These are phyloP conservation scores for Hyposoter didymator DNA, from an alignment of 2,888 invertebrate genomes.

Conservation along the genomic window DNA sequence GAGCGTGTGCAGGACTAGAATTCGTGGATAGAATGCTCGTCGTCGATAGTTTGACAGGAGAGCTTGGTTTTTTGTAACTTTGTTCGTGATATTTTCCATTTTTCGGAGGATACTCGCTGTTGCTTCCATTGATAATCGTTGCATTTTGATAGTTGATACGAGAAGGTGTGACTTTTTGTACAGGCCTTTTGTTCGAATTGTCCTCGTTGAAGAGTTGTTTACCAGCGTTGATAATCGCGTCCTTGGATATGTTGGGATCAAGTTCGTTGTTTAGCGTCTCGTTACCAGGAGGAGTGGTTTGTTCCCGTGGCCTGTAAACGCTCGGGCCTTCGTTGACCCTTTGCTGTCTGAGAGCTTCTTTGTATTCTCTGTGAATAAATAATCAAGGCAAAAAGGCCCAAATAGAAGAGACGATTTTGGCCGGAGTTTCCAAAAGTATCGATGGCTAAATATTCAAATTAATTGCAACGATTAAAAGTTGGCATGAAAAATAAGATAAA, in stretches of 20 bases:
- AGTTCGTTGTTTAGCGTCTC: slow-evolving; percentile 77
- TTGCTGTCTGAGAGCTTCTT: slow-evolving; percentile 94
- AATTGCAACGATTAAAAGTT: neutral
- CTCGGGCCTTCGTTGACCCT: slow-evolving; percentile 90
- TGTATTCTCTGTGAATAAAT: slow-evolving; percentile 89
- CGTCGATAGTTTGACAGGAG: slow-evolving; percentile 88
- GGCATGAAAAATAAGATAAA: neutral
- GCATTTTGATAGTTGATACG: slow-evolving; percentile 85
- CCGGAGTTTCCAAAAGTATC: neutral
- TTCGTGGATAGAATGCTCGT: slow-evolving; percentile 87
- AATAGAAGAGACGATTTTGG: neutral
- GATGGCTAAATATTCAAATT: neutral
- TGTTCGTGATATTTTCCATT: slow-evolving; percentile 81
- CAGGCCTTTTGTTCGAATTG: slow-evolving; percentile 87
- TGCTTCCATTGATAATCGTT: slow-evolving; percentile 80
- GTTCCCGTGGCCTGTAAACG: slow-evolving; percentile 89
- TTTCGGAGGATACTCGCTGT: slow-evolving; percentile 79
- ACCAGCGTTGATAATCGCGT: slow-evolving; percentile 70
- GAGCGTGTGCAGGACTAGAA: slow-evolving; percentile 80
- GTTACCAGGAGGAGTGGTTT: slow-evolving; percentile 85
- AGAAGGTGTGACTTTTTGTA: slow-evolving; percentile 93
- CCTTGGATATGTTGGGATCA: slow-evolving; percentile 71
- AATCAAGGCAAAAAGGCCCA: neutral
- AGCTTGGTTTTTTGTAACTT: slow-evolving; percentile 88
- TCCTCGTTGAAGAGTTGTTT: slow-evolving; percentile 83